Base-by-base conservation (phyloP, 2,797 vertebrate genomes). In the Sebastolobus altivelis region DNA sequence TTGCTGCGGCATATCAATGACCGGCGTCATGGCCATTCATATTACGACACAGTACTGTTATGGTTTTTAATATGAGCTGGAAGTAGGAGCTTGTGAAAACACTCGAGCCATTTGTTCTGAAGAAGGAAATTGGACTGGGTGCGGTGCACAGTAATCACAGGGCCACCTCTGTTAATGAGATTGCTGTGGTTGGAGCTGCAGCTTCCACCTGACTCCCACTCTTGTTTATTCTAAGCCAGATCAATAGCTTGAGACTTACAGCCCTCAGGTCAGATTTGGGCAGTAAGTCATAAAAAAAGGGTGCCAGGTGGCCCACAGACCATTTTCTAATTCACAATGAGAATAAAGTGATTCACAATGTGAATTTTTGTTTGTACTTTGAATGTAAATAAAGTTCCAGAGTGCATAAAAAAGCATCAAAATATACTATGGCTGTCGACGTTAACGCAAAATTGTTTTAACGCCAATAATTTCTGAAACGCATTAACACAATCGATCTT, bases 151-250 rank as follows among this genome's bases (percentile, higher is more conserved):
- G 77, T 59, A 35, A 81, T 61, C 46, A 63, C 72, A 22, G 27
- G 69, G 52, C 62, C 65, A 70, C 67, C 68, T 81, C 67, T 33
- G 80, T 89, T 90, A 89, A 91, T 88, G 86, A 91, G 85, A 90
- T 82, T 73, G 75, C 80, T 80, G 52, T 66, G 59, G 74, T 81
- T 65, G 68, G 66, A 80, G 85, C 77, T 16, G 69, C 81, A 73
- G 79, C 79, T 77, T 82, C 77, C 65, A 22, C 59, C 76, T 68
- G 72, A 84, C 73, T 87, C 73, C 65, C 79, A 76, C 49, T 71
- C n/a, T 65, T 88, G 83, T 90, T 91, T 88, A 89, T 79, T 80
- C 76, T 35, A 7, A 83, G 62, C 33, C 60, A 77, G 78, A 93
- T 94, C 91, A 78, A 93, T 94, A 89, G 79, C 71, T 87, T 85